phyloP scores from a whole-genome alignment of 2,888 invertebrate genomes.

The Itoplectis maculator region DNA sequence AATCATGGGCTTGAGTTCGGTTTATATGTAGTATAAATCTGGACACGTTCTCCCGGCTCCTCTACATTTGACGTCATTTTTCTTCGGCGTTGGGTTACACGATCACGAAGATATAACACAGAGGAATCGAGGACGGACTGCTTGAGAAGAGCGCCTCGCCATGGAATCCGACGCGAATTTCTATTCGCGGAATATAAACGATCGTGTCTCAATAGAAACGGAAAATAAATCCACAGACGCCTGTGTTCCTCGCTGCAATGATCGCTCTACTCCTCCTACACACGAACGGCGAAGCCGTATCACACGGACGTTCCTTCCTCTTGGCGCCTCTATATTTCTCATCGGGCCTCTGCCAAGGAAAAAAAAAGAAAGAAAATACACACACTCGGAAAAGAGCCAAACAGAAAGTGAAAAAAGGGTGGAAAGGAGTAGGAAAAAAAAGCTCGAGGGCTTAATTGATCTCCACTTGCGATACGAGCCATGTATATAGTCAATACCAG shows the following conservation, averaged over 20 bases:
- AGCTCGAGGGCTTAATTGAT: conserved; percentile 16
- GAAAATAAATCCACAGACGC: conserved; percentile 79
- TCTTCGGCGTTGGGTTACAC: conserved; percentile 49
- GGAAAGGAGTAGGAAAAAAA: conserved; percentile 10
- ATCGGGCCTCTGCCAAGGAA: conserved; percentile 2
- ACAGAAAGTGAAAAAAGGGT: conserved; percentile 25
- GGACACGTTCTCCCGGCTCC: background rate
- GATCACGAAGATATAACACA: conserved; percentile 37
- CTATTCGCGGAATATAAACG: conserved; percentile 80
- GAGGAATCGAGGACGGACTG: conserved; percentile 52
- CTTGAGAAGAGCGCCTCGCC: conserved; percentile 61
- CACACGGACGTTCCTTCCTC: conserved; percentile 43
- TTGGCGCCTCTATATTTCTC: conserved; percentile 18
- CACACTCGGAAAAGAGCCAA: background rate
- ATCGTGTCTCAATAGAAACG: conserved; percentile 77
- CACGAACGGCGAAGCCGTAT: conserved; percentile 4
- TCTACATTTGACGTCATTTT: conserved; percentile 49
- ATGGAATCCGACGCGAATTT: conserved; percentile 73
- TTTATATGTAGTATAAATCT: background rate
- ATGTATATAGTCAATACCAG: conserved; percentile 34
- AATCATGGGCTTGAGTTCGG: background rate
- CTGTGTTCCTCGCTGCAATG: conserved; percentile 66
- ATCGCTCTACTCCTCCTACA: conserved; percentile 58
- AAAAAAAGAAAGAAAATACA: background rate
- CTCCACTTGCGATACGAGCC: conserved; percentile 6